Conservation (phyloP, 2,113 vertebrate genomes). For the Tychaedon coryphoeus region DNA sequence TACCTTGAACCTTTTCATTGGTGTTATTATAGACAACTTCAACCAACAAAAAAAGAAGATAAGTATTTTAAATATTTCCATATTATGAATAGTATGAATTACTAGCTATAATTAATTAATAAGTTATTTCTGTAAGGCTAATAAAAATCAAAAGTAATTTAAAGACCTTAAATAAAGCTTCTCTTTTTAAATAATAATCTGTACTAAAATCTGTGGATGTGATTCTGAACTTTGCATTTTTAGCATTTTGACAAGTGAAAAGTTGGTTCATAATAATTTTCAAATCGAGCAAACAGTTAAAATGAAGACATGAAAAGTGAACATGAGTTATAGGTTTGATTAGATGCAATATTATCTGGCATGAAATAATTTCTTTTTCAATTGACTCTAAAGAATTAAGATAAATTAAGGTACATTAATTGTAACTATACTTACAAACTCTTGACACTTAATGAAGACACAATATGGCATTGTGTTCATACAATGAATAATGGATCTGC, state of each 20-base stretch:
- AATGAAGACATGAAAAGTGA: background rate
- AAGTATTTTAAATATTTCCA: constrained; percentile 77
- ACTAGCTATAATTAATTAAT: background rate
- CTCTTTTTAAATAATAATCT: background rate
- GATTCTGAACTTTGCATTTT: background rate
- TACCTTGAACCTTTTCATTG: constrained; percentile 97
- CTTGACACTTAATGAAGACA: background rate
- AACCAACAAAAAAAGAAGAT: constrained; percentile 99
- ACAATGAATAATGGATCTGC: background rate
- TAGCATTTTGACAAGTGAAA: background rate
- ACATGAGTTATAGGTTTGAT: background rate
- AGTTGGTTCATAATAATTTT: background rate
- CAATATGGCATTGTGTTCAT: background rate
- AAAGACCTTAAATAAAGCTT: background rate
- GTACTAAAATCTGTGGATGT: background rate
- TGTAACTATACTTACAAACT: background rate
- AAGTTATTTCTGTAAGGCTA: background rate
- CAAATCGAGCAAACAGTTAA: background rate
- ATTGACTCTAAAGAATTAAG: background rate
- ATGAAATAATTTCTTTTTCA: background rate
- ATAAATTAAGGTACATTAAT: background rate
- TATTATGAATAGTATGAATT: background rate
- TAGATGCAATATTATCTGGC: background rate
- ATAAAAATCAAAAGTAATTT: background rate
- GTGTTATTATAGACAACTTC: constrained; percentile 99